Percentiles rank a stretch among this genome's conserved stretches.
These are phyloP conservation scores for Exephanes ischioxanthus DNA, from an alignment of 2,888 invertebrate species.

Conservation along the genomic window DNA sequence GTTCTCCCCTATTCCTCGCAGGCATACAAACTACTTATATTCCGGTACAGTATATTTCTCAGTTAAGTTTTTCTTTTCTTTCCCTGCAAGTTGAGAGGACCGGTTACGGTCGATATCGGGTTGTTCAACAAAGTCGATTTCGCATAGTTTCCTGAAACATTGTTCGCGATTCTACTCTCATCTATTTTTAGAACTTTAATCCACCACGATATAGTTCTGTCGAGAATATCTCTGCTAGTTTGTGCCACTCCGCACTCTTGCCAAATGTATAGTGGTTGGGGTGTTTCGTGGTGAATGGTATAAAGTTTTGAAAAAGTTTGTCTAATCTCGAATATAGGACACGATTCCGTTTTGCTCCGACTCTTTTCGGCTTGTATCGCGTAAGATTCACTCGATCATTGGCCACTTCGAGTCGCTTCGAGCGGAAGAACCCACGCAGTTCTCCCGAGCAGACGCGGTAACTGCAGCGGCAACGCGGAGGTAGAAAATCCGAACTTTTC, in stretches of 20 bases:
- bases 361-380: background rate
- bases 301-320: too few species aligned
- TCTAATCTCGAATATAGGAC: too few species aligned
- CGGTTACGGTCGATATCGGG: background rate
- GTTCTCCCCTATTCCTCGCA: background rate
- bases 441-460: slow-evolving; percentile 26
- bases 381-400: background rate
- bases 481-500: slow-evolving; percentile 75
- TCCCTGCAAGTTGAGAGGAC: background rate
- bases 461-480: slow-evolving; percentile 28
- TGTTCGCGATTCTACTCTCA: background rate
- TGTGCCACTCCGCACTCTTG: background rate
- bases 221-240: background rate
- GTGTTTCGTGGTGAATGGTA: background rate
- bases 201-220: background rate
- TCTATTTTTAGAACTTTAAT: background rate
- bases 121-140: background rate
- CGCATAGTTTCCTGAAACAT: background rate
- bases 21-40: background rate
- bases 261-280: background rate
- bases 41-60: too few species aligned
- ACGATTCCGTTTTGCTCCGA: background rate
- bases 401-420: background rate
- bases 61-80: background rate
- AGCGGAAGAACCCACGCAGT: slow-evolving; percentile 29